Conservation (phyloP, 2,797 vertebrate genomes). For the Sternotherus odoratus region DNA sequence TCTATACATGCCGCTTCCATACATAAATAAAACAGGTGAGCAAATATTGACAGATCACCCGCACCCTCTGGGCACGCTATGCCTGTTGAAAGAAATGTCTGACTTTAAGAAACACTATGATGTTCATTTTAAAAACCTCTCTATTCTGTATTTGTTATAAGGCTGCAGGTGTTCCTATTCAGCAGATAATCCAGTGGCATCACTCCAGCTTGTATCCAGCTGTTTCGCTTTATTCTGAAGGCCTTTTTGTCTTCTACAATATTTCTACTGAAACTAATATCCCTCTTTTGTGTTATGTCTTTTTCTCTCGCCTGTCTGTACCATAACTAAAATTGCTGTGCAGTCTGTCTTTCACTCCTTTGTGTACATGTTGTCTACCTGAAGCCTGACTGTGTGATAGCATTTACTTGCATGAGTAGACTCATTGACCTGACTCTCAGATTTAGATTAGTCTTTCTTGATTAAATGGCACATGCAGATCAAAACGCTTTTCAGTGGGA, state of each 20-base stretch:
- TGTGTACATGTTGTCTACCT: background rate
- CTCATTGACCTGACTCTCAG: background rate
- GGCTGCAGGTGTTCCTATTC: slow-evolving; percentile 28
- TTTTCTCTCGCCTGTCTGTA: background rate
- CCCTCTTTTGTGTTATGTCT: background rate
- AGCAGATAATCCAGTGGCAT: background rate
- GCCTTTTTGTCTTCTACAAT: background rate
- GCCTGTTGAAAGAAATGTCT: background rate
- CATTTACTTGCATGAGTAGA: background rate
- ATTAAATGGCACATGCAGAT: background rate
- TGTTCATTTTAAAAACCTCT: background rate
- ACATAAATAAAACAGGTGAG: background rate
- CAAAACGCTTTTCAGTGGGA: background rate
- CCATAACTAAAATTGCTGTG: background rate
- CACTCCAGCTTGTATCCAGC: slow-evolving; percentile 1
- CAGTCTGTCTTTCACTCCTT: background rate
- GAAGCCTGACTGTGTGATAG: background rate
- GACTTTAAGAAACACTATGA: background rate
- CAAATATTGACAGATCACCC: slow-evolving; percentile 4
- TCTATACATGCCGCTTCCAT: background rate
- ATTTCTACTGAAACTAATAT: background rate
- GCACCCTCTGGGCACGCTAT: background rate
- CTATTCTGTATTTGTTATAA: background rate
- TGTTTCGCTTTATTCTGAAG: slow-evolving; percentile 1
- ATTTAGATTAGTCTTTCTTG: background rate